phyloP scores from a whole-genome alignment of 2,113 vertebrate genomes.

The Hemiscyllium ocellatum region DNA sequence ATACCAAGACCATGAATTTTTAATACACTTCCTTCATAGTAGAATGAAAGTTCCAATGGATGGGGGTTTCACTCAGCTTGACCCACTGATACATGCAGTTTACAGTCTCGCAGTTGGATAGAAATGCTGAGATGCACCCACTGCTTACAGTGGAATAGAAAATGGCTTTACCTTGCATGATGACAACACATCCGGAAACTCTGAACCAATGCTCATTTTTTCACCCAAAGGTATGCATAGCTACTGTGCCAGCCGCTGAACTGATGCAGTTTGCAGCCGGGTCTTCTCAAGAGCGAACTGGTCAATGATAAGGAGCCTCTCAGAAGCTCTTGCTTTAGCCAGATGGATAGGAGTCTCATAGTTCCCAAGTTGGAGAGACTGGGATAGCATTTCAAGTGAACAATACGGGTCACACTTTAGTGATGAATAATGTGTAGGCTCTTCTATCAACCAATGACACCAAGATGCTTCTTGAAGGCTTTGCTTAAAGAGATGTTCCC shows the following conservation, averaged over 20 bases:
- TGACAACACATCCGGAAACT: background rate
- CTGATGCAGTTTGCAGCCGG: too few species aligned
- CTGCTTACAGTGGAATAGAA: background rate
- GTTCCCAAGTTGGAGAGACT: too few species aligned
- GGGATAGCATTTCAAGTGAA: too few species aligned
- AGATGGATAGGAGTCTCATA: too few species aligned
- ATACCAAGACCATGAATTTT: background rate
- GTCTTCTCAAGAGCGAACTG: too few species aligned
- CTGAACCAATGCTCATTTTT: background rate
- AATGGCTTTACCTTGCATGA: background rate
- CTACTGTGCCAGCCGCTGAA: background rate
- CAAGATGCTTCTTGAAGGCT: background rate
- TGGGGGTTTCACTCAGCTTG: background rate
- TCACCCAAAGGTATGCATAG: background rate
- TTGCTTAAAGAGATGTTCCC: background rate
- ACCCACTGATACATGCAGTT: background rate
- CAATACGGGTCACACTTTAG: too few species aligned
- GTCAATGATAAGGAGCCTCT: too few species aligned
- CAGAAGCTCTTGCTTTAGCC: too few species aligned
- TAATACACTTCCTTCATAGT: background rate
- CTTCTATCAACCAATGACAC: background rate
- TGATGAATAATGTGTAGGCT: too few species aligned
- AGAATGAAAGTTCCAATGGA: background rate
- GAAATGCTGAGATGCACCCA: background rate
- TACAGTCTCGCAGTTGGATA: background rate